Percentiles rank a stretch among this genome's conserved stretches.
Evolutionary conservation across 2,113 vertebrate genomes (phyloP).

Genomic region (Podarcis raffonei): DNA sequence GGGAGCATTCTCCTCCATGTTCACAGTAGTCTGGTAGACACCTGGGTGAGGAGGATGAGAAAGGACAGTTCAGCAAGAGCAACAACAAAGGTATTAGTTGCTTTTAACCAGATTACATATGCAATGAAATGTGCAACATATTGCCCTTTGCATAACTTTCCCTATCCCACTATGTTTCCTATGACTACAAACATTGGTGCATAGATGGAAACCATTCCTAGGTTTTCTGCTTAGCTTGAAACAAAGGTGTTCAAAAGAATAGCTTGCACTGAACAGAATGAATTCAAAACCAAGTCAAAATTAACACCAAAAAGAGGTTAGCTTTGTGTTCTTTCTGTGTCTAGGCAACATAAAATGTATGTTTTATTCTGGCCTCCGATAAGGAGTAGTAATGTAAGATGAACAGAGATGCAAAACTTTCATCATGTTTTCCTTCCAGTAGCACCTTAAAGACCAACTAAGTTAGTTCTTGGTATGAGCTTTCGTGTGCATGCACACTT

Average conservation of each 20-base stretch:
- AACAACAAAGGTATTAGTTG: background rate
- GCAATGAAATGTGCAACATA: background rate
- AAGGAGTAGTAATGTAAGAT: slow-evolving; percentile 9
- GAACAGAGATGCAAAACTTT: slow-evolving; percentile 36
- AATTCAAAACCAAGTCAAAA: slow-evolving; percentile 9
- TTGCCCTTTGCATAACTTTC: background rate
- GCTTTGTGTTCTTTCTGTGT: slow-evolving; percentile 5
- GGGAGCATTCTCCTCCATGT: slow-evolving; percentile 90
- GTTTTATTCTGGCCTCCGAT: slow-evolving; percentile 6
- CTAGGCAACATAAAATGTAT: slow-evolving; percentile 20
- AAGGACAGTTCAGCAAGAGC: slow-evolving; percentile 1
- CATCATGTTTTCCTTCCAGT: slow-evolving; percentile 5
- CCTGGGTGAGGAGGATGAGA: slow-evolving; percentile 64
- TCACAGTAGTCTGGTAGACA: slow-evolving; percentile 97
- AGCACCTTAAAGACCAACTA: no score
- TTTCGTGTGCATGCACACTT: no score
- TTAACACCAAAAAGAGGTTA: slow-evolving; percentile 2
- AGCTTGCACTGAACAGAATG: background rate
- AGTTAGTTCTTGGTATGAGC: no score
- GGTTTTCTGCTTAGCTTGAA: background rate
- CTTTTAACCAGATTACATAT: slow-evolving; percentile 3
- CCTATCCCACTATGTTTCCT: background rate
- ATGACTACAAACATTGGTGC: background rate
- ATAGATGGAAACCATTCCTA: background rate
- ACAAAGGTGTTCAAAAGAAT: slow-evolving; percentile 6